These are phyloP conservation scores for Macquaria australasica DNA, from an alignment of 2,113 vertebrate species.

Conservation along the genomic window DNA sequence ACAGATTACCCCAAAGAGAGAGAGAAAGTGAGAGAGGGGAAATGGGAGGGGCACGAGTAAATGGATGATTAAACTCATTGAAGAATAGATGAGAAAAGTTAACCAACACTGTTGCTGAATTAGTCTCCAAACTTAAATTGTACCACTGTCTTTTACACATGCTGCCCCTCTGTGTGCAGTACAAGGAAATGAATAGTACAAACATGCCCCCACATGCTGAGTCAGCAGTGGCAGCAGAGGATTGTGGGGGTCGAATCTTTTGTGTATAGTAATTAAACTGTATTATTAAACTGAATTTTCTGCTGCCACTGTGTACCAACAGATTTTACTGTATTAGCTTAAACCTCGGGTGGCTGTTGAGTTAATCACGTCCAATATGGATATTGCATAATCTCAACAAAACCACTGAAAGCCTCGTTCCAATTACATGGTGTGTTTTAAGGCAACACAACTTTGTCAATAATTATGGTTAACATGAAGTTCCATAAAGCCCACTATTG, in stretches of 20 bases:
- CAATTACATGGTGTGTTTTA: constrained; percentile 5
- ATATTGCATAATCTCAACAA: constrained; percentile 23
- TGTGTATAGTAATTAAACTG: constrained; percentile 61
- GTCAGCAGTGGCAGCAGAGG: constrained; percentile 41
- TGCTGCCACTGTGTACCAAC: constrained; percentile 21
- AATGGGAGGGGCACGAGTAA: not conserved
- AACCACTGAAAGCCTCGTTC: not conserved
- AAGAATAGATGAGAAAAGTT: not conserved
- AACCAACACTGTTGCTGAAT: constrained; percentile 4
- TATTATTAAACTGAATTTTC: constrained; percentile 66
- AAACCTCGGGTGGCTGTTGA: constrained; percentile 42
- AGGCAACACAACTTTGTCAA: constrained; percentile 3
- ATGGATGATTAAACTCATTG: constrained; percentile 26
- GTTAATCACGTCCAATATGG: constrained; percentile 39
- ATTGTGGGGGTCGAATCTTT: not conserved
- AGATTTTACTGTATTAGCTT: constrained; percentile 42
- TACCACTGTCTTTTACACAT: not conserved
- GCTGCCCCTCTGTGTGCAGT: not conserved
- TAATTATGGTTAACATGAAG: constrained; percentile 7
- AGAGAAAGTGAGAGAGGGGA: too few relatives aligned
- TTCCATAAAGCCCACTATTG: not conserved
- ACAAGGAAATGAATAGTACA: constrained; percentile 13
- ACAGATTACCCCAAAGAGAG: too few relatives aligned
- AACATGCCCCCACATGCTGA: constrained; percentile 8
- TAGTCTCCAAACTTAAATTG: not conserved